Percentiles rank a stretch among this genome's conserved stretches.
phyloP scores from a whole-genome alignment of 2,113 vertebrate genomes.

The Siniperca knerii region DNA sequence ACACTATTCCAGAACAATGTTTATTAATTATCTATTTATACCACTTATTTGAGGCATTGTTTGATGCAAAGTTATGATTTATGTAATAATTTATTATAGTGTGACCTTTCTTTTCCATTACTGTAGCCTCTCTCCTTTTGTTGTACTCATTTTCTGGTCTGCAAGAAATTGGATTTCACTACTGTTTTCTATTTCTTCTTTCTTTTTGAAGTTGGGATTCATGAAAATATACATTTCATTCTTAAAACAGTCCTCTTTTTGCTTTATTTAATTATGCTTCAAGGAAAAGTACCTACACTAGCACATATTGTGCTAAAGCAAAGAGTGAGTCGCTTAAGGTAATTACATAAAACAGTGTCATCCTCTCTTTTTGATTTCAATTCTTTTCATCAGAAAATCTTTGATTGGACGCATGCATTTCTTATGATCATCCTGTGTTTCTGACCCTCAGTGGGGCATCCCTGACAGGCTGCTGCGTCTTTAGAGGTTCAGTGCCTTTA shows the following conservation, averaged over 20 bases:
- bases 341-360: conserved; percentile 1
- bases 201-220: conserved; percentile 39
- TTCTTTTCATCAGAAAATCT: conserved; percentile 43
- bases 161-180: conserved; percentile 1
- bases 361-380: conserved; percentile 31
- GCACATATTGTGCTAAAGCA: background rate
- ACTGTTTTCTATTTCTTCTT: conserved; percentile 16
- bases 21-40: background rate
- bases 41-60: background rate
- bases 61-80: background rate
- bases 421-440: conserved; percentile 8
- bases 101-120: conserved; percentile 2
- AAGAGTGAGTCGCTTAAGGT: background rate
- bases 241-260: conserved; percentile 15
- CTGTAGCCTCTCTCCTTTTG: conserved; percentile 1
- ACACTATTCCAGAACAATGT: background rate
- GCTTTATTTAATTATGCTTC: conserved; percentile 23
- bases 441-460: conserved; percentile 1
- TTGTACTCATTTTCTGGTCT: conserved; percentile 3
- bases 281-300: conserved; percentile 12
- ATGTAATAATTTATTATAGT: background rate
- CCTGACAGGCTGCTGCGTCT: conserved; percentile 25
- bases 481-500: conserved; percentile 21
- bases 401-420: conserved; percentile 14
- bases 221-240: conserved; percentile 17